Conservation (phyloP, 2,797 vertebrate species). For the Ciconia nigra region DNA sequence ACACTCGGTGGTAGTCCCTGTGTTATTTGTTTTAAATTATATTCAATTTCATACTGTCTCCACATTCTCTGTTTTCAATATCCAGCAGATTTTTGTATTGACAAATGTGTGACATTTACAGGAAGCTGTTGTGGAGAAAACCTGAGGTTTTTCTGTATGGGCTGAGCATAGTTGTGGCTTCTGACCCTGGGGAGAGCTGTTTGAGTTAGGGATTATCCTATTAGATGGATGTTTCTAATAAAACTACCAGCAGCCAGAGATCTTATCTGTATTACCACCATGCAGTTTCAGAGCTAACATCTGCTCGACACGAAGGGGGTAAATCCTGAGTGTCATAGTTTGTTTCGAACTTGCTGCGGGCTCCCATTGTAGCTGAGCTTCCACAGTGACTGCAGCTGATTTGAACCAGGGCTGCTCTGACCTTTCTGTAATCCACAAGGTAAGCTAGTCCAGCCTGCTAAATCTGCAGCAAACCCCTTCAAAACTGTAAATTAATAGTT, state of each 20-base stretch:
- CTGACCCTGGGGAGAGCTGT: neutral
- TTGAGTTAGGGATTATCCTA: constrained; percentile 11
- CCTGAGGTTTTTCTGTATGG: neutral
- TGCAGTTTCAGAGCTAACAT: neutral
- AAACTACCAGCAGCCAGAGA: neutral
- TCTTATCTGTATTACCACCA: neutral
- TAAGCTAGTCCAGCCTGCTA: neutral
- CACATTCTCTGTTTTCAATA: neutral
- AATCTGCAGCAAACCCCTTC: neutral
- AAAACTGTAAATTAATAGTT: neutral
- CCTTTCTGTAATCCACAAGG: neutral
- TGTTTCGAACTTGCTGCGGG: fast-evolving
- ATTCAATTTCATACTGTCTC: neutral
- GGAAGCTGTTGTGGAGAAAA: neutral
- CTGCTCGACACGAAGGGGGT: neutral
- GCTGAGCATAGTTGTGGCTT: constrained; percentile 9
- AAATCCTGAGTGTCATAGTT: neutral
- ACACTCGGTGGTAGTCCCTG: neutral
- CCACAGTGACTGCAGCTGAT: neutral
- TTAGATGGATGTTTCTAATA: constrained; percentile 20
- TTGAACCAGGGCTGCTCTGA: neutral
- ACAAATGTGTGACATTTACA: constrained; percentile 4
- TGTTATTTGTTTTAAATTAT: neutral
- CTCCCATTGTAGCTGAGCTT: neutral
- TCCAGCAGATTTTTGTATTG: neutral